Evolutionary conservation across 2,888 invertebrate species (phyloP), one percentile per base, ranked within the genome.

Genomic region (Oxytorus armatus): DNA sequence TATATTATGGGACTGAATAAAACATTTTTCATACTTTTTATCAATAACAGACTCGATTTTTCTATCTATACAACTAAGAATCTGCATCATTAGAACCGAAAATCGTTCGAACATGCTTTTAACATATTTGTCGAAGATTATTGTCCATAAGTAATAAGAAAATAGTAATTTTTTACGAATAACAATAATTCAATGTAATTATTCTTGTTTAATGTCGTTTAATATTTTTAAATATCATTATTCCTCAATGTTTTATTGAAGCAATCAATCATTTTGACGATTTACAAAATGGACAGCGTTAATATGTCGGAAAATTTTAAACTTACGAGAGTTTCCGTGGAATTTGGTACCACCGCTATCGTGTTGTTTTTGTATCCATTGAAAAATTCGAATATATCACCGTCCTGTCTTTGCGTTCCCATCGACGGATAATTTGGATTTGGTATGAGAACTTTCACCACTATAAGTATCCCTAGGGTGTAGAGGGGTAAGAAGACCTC

Each of bases 401-500:
- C 93, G 57, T 93, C 93, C 69, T 93, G 93, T 78, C 94, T 93
- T 14, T 95, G 95, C 73, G 94, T 94, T 79, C 93, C 93, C 88
- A 96, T 95, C 84, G 94, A 94, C 0, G 96, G 95, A 90, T 96
- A 96, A 92, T 96, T 95, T 57, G 96, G 96, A 91, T 96, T 96
- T 21, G 96, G 96, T 87, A 96, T 94, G 85, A 95, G 91, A 91
- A 95, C 93, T 92, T 96, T 96, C 83, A 96, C 93, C 87, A 96
- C 93, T 84, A 96, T 95, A 82, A 97, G 93, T 82, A 96, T 95
- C 39, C 95, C 95, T 81, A 97, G 92, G 39, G 96, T 96, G 91
- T 96, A 96, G 0, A 97, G 93, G 1, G 97, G 96, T 81, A 96
- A 93, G 82, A 96, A 93, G 63, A 97, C 93, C 92, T 97, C 97